phyloP scores from a whole-genome alignment of 2,113 vertebrate species.

The Pluvianellus socialis region DNA sequence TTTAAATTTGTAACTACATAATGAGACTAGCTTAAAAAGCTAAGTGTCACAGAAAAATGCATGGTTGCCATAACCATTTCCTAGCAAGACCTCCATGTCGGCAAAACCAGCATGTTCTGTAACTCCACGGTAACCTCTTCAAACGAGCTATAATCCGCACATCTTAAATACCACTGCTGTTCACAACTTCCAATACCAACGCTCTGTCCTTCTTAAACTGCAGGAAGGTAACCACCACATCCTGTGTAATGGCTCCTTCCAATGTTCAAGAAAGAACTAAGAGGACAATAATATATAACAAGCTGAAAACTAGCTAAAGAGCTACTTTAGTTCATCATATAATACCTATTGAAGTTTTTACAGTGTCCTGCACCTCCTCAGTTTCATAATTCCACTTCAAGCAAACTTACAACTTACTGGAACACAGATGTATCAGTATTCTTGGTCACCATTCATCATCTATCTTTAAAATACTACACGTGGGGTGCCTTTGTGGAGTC shows the following conservation, averaged over 20 bases:
- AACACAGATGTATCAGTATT: background rate
- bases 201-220: background rate
- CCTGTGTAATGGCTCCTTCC: background rate
- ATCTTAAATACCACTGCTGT: background rate
- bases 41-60: background rate
- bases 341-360: background rate
- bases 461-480: background rate
- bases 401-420: background rate
- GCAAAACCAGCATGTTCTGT: background rate
- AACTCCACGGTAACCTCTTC: background rate
- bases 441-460: background rate
- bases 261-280: background rate
- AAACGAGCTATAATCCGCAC: background rate
- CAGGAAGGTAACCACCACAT: background rate
- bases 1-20: background rate
- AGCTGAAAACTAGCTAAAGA: background rate
- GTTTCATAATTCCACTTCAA: background rate
- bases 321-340: background rate
- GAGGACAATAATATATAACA: background rate
- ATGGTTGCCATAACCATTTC: background rate
- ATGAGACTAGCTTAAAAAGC: background rate
- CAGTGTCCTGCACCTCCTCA: background rate
- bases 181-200: background rate
- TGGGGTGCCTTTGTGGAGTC: background rate
- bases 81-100: background rate